These are phyloP conservation scores for Pipistrellus nathusii DNA, from an alignment of 2,797 vertebrate species.

Conservation along the genomic window DNA sequence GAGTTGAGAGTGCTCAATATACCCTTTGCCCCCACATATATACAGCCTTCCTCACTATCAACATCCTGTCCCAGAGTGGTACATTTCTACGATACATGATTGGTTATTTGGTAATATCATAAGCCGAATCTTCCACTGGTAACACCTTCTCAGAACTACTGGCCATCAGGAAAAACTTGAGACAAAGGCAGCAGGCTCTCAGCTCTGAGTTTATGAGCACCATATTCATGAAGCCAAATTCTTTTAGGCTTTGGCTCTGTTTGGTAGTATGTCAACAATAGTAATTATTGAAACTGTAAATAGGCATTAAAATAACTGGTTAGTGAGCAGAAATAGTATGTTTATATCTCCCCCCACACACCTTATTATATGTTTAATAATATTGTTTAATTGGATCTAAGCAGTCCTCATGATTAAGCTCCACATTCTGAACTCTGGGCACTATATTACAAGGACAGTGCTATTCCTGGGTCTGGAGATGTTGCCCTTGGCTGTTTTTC, in stretches of 20 bases:
- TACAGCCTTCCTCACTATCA: neutral
- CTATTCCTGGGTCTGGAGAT: neutral
- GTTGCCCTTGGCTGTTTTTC: neutral
- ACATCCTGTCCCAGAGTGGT: rapidly evolving
- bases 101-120: neutral
- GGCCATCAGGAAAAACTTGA: neutral
- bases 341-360: neutral
- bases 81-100: rapidly evolving
- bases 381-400: neutral
- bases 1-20: neutral
- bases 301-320: neutral
- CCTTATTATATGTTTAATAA: neutral
- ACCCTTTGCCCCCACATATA: neutral
- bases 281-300: neutral
- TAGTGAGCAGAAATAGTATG: neutral
- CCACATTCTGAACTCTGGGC: rapidly evolving
- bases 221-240: neutral
- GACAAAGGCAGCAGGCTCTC: neutral
- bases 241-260: neutral
- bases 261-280: neutral
- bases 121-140: neutral
- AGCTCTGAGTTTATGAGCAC: neutral
- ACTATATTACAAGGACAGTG: rapidly evolving
- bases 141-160: rapidly evolving
- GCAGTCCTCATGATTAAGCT: rapidly evolving